A percentile compares a stretch with the other conserved stretches of the same genome.
Conservation (phyloP, 2,113 vertebrate species). For the Shinisaurus crocodilurus region DNA sequence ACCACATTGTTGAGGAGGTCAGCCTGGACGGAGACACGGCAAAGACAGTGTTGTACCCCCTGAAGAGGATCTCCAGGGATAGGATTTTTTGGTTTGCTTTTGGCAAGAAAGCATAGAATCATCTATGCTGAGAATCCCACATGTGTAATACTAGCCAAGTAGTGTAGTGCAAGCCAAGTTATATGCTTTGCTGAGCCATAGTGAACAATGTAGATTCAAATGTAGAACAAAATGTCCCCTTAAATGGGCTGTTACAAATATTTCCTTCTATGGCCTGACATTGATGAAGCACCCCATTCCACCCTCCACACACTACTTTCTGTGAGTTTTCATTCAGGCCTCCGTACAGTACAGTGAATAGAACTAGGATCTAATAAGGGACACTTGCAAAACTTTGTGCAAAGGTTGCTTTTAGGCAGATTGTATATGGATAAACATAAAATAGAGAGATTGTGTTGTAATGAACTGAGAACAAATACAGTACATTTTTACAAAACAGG, state of each 20-base stretch:
- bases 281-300: background rate
- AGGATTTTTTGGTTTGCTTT: constrained; percentile 1
- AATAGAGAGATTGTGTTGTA: background rate
- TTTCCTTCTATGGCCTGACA: constrained; percentile 2
- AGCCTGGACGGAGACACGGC: constrained; percentile 6
- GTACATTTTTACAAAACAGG: background rate
- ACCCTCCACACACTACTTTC: background rate
- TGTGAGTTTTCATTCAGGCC: background rate
- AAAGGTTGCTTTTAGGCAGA: background rate
- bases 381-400: background rate
- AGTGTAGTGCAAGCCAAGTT: constrained; percentile 13
- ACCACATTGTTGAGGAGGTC: constrained; percentile 18
- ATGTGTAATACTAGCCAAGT: constrained; percentile 25
- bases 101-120: constrained; percentile 35
- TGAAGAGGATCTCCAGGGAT: background rate
- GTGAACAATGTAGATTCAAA: background rate
- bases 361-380: constrained; percentile 24
- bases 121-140: constrained; percentile 38
- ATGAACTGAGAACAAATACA: background rate
- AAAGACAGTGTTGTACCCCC: constrained; percentile 44
- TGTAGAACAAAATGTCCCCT: constrained; percentile 40
- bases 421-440: background rate
- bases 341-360: background rate
- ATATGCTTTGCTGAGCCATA: constrained; percentile 47
- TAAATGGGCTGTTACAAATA: background rate